Base-by-base conservation (phyloP, 2,113 vertebrate genomes). In the Scopus umbretta region DNA sequence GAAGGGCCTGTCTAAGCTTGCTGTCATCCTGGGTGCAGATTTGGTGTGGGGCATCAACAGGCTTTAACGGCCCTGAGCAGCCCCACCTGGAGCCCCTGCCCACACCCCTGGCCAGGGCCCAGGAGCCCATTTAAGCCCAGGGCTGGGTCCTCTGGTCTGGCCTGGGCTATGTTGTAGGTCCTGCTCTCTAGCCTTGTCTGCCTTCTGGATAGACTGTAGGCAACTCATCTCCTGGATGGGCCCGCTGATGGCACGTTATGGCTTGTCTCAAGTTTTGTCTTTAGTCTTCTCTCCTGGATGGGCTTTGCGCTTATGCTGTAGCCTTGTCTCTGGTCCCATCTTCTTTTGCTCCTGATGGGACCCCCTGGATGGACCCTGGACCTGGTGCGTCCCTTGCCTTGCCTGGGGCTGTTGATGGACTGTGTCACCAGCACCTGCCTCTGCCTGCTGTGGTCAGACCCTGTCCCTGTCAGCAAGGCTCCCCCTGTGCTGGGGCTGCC, bases 241-340 rank as follows among this genome's bases (percentile, higher is more conserved):
- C 13, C 2, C 3, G 0, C 10, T 16, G 43, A 5, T 38, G 52
- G 36, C 5, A 4, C 0, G 5, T 27, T 13, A 6, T 26, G 27
- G 34, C 32, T 36, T 38, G 32, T 47, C 13, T 38, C 40, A 7
- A 12, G 38, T 11, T 16, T 8, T 27, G n/a, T 30, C 38, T 23
- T 29, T 6, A 52, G 30, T 13, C 30, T 16, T 7, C 4, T 21
- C 29, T 29, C 52, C 70, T 22, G 22, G 11, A 4, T 20, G 62
- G 32, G 52, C 36, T 50, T 36, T 58, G 30, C 30, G 6, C 36
- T 47, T 20, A 2, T 17, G n/a, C 86, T 56, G 42, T 49, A 38
- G 43, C 10, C 65, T 27, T 18, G 11, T 32, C 26, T 50, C 13
- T 74, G 40, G 4, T 40, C 38, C 45, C n/a, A 9, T 42, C 16